phyloP scores from a whole-genome alignment of 2,888 invertebrate species.

The Synergus umbraculus region DNA sequence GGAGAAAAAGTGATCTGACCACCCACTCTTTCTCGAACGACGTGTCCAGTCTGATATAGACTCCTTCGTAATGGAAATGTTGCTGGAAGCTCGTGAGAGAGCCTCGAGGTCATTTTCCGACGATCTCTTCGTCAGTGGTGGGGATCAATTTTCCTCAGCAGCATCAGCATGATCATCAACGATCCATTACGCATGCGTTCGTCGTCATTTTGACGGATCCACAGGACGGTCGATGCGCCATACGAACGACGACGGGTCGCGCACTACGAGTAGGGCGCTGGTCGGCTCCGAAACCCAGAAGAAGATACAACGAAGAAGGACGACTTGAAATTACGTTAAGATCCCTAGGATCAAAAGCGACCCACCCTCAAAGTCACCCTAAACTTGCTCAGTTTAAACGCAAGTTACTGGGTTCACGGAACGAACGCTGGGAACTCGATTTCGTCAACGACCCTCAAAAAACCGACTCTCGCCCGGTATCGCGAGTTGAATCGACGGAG shows the following conservation, averaged over 20 bases:
- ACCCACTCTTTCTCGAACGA: constrained; percentile 44
- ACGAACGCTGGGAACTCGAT: constrained; percentile 34
- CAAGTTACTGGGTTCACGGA: background rate
- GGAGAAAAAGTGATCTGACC: constrained; percentile 44
- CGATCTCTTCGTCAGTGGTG: constrained; percentile 9
- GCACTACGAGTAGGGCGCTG: constrained; percentile 81
- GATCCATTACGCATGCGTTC: constrained; percentile 72
- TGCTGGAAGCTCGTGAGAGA: constrained; percentile 8
- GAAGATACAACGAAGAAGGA: constrained; percentile 52
- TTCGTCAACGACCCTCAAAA: constrained; percentile 45
- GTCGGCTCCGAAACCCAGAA: constrained; percentile 75
- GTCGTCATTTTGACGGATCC: constrained; percentile 71
- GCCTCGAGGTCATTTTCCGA: constrained; percentile 44
- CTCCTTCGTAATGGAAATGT: constrained; percentile 10
- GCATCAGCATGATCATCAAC: background rate
- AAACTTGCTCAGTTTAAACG: background rate
- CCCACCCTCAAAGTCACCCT: background rate
- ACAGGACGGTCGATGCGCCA: constrained; percentile 78
- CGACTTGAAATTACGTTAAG: constrained; percentile 48
- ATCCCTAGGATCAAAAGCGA: background rate
- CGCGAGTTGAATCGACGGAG: constrained; percentile 48
- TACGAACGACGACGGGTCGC: constrained; percentile 82
- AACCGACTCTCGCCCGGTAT: constrained; percentile 42
- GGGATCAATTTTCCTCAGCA: constrained; percentile 29
- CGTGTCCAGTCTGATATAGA: constrained; percentile 45